Conservation (phyloP, 2,113 vertebrate genomes). For the Todiramphus saurophagus region DNA sequence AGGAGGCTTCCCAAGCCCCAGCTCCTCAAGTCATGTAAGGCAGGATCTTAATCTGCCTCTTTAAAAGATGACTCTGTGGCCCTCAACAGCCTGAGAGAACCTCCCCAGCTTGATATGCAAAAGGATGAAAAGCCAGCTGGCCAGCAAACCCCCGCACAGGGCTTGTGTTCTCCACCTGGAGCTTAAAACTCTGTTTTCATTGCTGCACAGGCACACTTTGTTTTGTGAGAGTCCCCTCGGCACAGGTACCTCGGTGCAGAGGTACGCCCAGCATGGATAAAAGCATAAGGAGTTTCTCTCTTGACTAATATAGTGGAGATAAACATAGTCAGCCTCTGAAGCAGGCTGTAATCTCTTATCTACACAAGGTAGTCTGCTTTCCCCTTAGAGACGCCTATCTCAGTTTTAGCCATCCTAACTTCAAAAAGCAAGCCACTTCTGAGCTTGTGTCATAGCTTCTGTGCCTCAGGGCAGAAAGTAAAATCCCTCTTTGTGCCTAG, state of each 20-base stretch:
- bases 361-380: background rate
- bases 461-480: accelerated
- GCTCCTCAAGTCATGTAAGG: background rate
- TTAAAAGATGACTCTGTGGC: background rate
- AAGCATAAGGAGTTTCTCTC: background rate
- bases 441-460: background rate
- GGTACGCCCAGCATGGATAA: background rate
- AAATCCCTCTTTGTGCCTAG: background rate
- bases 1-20: background rate
- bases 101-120: background rate
- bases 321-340: background rate
- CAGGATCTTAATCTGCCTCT: background rate
- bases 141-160: background rate
- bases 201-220: background rate
- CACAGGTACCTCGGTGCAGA: background rate
- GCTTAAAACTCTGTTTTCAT: background rate
- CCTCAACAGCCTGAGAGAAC: background rate
- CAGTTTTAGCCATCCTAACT: background rate
- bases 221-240: background rate
- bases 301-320: background rate
- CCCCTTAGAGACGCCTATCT: background rate
- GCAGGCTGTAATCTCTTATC: background rate
- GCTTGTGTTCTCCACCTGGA: background rate
- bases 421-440: background rate
- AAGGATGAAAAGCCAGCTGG: background rate